Conservation (phyloP, 1,140 invertebrate species). For the Campoletis sonorensis region DNA sequence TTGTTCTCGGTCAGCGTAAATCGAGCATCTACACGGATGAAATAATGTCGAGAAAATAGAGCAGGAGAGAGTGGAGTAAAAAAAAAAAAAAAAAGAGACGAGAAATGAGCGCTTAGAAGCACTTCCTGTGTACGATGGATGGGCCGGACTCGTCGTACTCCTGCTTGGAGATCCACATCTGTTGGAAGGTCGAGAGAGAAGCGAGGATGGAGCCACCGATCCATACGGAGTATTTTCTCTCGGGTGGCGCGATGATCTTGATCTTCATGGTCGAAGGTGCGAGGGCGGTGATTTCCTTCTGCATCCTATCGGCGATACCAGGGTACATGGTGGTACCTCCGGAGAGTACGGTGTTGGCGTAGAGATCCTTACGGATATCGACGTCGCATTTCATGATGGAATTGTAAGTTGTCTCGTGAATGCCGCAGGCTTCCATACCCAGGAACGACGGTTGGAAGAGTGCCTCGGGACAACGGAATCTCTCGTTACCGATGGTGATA, state of each 20-base stretch:
- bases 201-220: constrained; percentile 92
- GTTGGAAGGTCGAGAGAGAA: constrained; percentile 92
- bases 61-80: constrained; percentile 16
- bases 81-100: constrained; percentile 21
- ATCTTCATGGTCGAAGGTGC: constrained; percentile 88
- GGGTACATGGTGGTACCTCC: constrained; percentile 99
- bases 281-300: constrained; percentile 86
- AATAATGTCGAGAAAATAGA: constrained; percentile 15
- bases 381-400: constrained; percentile 98
- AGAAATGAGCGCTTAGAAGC: constrained; percentile 84
- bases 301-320: constrained; percentile 87
- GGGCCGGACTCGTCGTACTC: constrained; percentile 97
- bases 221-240: constrained; percentile 91
- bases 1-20: constrained; percentile 12
- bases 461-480: constrained; percentile 98
- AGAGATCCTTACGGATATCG: constrained; percentile 95
- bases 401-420: constrained; percentile 97
- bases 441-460: constrained; percentile 97
- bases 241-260: constrained; percentile 91
- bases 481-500: constrained; percentile 97
- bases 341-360: constrained; percentile 96
- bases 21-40: constrained; percentile 10
- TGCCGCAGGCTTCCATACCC: constrained; percentile 96
- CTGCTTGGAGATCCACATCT: constrained; percentile 98
- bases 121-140: constrained; percentile 96